Base-by-base conservation (phyloP, 2,888 invertebrate genomes). In the Dorcus hopei region DNA sequence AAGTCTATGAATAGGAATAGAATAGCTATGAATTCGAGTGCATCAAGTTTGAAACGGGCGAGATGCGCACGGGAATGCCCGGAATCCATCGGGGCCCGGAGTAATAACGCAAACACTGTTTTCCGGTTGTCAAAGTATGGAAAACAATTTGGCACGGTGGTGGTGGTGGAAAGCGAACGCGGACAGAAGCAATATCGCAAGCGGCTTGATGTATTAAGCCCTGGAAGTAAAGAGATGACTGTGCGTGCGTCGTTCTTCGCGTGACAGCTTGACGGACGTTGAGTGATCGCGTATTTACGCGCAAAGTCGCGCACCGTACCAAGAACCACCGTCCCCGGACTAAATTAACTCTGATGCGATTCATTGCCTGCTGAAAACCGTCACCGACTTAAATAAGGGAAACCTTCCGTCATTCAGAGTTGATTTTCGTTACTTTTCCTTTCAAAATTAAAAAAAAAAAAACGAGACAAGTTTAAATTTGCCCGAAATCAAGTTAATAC, bases 281-380 rank as follows among this genome's bases (percentile, higher is more conserved):
- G 73, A 73, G 68, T 71, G 73, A 73, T 72, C 69, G 71, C 71
- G 71, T 73, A 72, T 72, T 73, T 72, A 73, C 72, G 72, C 69
- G 68, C 67, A 66, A 63, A 70, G 58, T 60, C 63, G 61, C 52
- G 50, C 52, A 52, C 57, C 57, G 57, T 49, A 62, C 62, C 59
- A 45, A 48, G 43, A 54, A 59, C 52, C 54, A 53, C 33, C 51
- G 19, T 19, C 52, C 8, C 50, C 45, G 56, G 51, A 54, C 45
- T 45, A 45, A 45, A 64, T 59, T 59, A 59, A 59, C 59, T 59
- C 52, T 23, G 59, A 56, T 56, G 55, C 59, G 56, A 59, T 59
- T 59, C 59, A 59, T 59, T 59, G 56, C 59, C 38, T 56, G 19
- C 59, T 57, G 57, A 57, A 57, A 16, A 55, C 54, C 53, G 60